Percentiles rank a stretch among this genome's conserved stretches.
phyloP scores from a whole-genome alignment of 2,113 vertebrate species.

The Paracanthobrama guichenoti region DNA sequence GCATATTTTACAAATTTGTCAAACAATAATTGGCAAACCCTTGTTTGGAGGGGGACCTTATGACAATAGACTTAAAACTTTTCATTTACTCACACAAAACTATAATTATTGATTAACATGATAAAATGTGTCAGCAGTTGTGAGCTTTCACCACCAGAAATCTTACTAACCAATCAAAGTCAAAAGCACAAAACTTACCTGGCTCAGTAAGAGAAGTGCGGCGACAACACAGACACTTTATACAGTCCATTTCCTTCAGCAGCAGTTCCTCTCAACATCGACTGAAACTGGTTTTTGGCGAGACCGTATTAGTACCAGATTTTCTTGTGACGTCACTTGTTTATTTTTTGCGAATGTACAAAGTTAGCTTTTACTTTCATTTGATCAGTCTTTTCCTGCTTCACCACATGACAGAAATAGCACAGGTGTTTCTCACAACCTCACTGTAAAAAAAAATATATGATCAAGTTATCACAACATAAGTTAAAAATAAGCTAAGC shows the following conservation, averaged over 20 bases:
- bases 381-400: not conserved
- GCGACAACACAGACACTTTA: not conserved
- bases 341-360: not conserved
- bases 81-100: not conserved
- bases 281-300: not conserved
- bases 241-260: not conserved
- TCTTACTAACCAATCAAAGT: not conserved
- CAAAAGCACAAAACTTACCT: not conserved
- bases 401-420: not conserved
- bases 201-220: accelerated
- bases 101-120: not conserved
- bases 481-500: too few relatives aligned
- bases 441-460: too few relatives aligned
- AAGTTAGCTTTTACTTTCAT: not conserved
- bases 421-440: not conserved
- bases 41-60: not conserved
- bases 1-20: not conserved
- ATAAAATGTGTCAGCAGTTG: not conserved
- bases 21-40: not conserved
- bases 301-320: not conserved
- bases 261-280: not conserved
- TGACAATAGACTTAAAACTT: not conserved
- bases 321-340: not conserved
- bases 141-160: not conserved
- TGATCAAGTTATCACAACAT: too few relatives aligned